A percentile compares a stretch with the other conserved stretches of the same genome.
These are phyloP conservation scores for Megalops cyprinoides DNA, from an alignment of 2,797 vertebrate genomes.

Conservation along the genomic window DNA sequence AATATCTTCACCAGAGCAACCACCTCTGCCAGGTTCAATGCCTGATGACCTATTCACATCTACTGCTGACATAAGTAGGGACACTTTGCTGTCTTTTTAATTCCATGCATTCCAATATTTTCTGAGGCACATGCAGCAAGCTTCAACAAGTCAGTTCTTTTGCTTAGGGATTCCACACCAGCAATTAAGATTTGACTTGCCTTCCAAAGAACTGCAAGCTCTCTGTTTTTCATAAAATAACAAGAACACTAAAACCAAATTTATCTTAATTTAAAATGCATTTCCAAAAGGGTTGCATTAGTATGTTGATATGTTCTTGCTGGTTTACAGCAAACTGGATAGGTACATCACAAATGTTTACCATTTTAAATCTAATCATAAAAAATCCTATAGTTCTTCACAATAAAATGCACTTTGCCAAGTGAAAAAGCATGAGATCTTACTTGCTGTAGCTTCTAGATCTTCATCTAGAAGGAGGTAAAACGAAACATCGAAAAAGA, in stretches of 20 bases:
- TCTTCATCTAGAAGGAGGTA: not conserved
- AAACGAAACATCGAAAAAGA: not conserved
- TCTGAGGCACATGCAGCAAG: conserved; percentile 87
- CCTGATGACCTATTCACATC: not conserved
- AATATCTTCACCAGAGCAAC: not conserved
- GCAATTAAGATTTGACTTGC: conserved; percentile 72
- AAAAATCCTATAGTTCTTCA: too few species aligned
- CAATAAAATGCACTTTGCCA: not conserved
- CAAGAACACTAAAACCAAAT: not conserved
- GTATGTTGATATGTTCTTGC: not conserved
- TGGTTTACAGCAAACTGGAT: not conserved
- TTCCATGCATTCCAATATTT: conserved; percentile 91
- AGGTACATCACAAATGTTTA: not conserved
- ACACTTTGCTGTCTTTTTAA: conserved; percentile 42
- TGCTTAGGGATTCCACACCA: conserved; percentile 79
- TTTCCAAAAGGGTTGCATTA: not conserved
- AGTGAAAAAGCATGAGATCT: not conserved
- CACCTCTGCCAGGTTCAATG: not conserved
- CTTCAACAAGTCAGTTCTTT: conserved; percentile 86
- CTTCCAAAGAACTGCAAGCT: conserved; percentile 50
- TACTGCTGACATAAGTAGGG: not conserved
- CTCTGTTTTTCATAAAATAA: conserved; percentile 21
- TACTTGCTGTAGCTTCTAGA: not conserved
- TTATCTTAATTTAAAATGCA: not conserved
- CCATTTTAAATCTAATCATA: too few species aligned